Percentiles rank a stretch among this genome's conserved stretches.
phyloP scores from a whole-genome alignment of 2,888 invertebrate genomes.

The Steinernema carpocapsae region DNA sequence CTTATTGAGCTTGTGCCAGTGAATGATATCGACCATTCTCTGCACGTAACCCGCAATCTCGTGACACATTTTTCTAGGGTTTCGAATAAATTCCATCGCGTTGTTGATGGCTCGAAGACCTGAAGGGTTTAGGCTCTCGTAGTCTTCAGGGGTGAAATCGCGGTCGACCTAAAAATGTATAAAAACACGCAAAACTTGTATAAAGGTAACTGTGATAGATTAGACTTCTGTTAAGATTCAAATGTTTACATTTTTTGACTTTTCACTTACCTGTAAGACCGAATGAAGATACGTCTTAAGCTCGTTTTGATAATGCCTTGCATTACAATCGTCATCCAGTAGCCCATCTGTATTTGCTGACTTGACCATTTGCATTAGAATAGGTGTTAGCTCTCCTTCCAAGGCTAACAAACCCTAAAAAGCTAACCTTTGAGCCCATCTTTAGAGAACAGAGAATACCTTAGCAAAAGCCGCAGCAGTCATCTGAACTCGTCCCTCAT shows the following conservation, averaged over 20 bases:
- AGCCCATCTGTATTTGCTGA: slow-evolving; percentile 89
- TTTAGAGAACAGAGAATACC: slow-evolving; percentile 68
- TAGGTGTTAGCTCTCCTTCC: slow-evolving; percentile 97
- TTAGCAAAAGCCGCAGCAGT: slow-evolving; percentile 99
- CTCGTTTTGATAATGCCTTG: slow-evolving; percentile 65
- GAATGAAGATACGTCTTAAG: slow-evolving; percentile 66
- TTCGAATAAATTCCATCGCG: slow-evolving; percentile 91
- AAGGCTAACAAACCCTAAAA: slow-evolving; percentile 84
- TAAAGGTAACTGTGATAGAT: too few relatives aligned
- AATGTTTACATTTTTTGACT: slow-evolving; percentile 3
- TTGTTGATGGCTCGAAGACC: slow-evolving; percentile 87
- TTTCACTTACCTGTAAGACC: slow-evolving; percentile 55
- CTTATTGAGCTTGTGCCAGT: slow-evolving; percentile 57
- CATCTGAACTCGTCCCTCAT: slow-evolving; percentile 99
- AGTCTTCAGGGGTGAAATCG: slow-evolving; percentile 72
- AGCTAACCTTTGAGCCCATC: not conserved
- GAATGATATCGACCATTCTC: slow-evolving; percentile 74
- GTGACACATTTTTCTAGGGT: slow-evolving; percentile 90
- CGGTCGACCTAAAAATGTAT: slow-evolving; percentile 54
- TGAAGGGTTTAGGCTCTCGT: slow-evolving; percentile 78
- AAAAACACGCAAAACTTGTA: not conserved
- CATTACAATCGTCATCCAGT: slow-evolving; percentile 93
- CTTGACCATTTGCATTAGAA: slow-evolving; percentile 97
- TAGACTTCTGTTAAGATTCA: too few relatives aligned
- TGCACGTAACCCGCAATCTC: slow-evolving; percentile 75